Percentiles rank a stretch among this genome's conserved stretches.
Conservation (phyloP, 2,113 vertebrate genomes). For the Thamnophis sirtalis region DNA sequence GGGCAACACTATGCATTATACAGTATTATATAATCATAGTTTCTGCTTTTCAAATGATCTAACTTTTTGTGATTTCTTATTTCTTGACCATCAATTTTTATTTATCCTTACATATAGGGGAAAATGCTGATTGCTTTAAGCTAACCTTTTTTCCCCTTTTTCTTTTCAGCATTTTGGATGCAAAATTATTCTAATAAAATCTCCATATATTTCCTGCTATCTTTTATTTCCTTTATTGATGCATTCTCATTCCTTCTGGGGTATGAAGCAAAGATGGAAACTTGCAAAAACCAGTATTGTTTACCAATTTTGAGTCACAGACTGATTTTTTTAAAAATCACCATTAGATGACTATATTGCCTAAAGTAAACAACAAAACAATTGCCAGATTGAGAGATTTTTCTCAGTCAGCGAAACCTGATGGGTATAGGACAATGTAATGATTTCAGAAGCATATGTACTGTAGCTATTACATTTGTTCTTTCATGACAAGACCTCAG, state of each 20-base stretch:
- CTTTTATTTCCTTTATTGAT: background rate
- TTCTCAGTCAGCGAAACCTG: background rate
- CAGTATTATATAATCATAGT: background rate
- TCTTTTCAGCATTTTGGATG: background rate
- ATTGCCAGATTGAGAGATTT: too few species aligned
- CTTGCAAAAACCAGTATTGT: background rate
- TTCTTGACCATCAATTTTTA: background rate
- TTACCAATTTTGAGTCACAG: background rate
- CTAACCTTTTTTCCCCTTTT: background rate
- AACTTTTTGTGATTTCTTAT: background rate
- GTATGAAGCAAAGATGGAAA: background rate
- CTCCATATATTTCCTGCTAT: background rate
- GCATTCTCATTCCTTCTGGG: background rate
- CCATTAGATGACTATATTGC: background rate
- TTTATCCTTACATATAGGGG: background rate
- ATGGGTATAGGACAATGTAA: background rate
- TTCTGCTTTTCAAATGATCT: background rate
- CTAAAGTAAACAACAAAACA: background rate
- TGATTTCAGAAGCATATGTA: background rate
- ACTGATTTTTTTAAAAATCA: background rate
- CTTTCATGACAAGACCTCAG: background rate
- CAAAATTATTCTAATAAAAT: background rate
- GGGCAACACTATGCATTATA: background rate
- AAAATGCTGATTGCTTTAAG: background rate
- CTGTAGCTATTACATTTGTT: background rate